Evolutionary conservation across 2,113 vertebrate species (phyloP).

Genomic region (Tamias sibiricus): DNA sequence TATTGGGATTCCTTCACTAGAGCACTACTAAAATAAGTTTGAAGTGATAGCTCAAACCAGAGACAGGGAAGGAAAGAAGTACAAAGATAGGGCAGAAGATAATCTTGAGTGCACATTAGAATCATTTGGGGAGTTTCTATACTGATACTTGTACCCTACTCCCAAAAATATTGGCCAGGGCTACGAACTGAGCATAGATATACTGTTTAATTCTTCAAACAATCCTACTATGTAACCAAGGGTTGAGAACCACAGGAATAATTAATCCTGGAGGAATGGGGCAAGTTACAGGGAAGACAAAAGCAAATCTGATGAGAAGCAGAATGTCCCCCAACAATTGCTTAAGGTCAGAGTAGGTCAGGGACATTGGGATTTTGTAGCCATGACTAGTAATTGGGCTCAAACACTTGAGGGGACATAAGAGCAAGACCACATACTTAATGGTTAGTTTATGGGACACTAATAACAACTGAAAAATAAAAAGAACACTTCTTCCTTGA

Average conservation of each 20-base stretch:
- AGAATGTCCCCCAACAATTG: background rate
- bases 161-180: background rate
- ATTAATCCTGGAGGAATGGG: background rate
- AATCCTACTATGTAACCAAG: background rate
- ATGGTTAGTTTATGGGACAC: conserved; percentile 61
- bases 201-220: background rate
- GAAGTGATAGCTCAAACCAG: background rate
- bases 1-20: background rate
- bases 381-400: conserved; percentile 55
- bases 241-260: background rate
- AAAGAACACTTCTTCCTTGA: conserved; percentile 57
- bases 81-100: background rate
- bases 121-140: conserved; percentile 7
- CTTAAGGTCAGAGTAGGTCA: background rate
- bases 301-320: background rate
- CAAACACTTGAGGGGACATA: conserved; percentile 8
- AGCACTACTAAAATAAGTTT: conserved; percentile 22
- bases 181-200: background rate
- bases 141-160: background rate
- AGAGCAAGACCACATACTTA: conserved; percentile 61
- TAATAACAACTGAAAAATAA: conserved; percentile 61
- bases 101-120: background rate
- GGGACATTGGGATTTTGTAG: background rate
- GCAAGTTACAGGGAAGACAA: background rate
- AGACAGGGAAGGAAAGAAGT: background rate